Evolutionary conservation across 2,797 vertebrate species (phyloP).

Genomic region (Carcharodon carcharias): DNA sequence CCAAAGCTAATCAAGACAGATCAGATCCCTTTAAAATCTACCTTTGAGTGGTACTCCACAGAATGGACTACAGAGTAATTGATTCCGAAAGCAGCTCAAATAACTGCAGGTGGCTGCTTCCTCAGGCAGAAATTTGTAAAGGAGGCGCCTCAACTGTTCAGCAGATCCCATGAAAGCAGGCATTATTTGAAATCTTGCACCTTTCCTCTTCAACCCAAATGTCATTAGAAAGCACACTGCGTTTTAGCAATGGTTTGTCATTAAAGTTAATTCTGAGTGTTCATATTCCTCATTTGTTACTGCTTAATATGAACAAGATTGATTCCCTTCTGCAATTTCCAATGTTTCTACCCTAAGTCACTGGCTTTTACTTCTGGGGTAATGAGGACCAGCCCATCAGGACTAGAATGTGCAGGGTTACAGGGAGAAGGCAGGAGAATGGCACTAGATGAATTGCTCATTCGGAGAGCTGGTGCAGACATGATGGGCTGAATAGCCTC

Average conservation of each 20-base stretch:
- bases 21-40: background rate
- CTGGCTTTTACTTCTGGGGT: background rate
- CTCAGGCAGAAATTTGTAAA: background rate
- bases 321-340: background rate
- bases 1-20: background rate
- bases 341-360: background rate
- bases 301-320: background rate
- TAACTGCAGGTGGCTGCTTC: slow-evolving; percentile 2
- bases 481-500: no score
- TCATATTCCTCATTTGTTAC: background rate
- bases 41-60: background rate
- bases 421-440: background rate
- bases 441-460: no score
- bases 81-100: background rate
- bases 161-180: background rate
- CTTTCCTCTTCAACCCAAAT: background rate
- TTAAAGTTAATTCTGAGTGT: background rate
- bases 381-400: background rate
- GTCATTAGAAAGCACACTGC: background rate
- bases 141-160: background rate
- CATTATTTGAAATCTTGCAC: background rate
- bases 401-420: background rate
- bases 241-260: background rate
- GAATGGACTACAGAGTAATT: background rate
- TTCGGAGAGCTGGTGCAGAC: no score